phyloP scores from a whole-genome alignment of 1,140 invertebrate species.

The Diuraphis noxia region DNA sequence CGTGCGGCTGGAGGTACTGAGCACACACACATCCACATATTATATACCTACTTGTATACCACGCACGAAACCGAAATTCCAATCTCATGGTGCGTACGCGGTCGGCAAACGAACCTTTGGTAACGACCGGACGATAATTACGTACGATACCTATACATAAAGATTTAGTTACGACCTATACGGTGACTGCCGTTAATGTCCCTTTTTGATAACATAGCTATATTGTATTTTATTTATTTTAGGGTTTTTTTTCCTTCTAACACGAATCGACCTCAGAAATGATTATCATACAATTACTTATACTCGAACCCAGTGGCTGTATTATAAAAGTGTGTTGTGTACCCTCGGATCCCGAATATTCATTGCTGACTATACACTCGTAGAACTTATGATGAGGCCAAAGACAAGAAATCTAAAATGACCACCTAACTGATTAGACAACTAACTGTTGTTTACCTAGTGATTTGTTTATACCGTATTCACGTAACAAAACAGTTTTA shows the following conservation, averaged over 20 bases:
- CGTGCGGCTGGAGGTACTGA: neutral
- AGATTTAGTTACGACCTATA: neutral
- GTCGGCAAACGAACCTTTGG: neutral
- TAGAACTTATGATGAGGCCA: too few relatives aligned
- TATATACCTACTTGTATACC: neutral
- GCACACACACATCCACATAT: neutral
- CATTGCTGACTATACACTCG: too few relatives aligned
- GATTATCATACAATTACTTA: too few relatives aligned
- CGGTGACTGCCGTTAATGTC: neutral
- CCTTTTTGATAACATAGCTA: neutral
- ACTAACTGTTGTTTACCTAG: neutral
- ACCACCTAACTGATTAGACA: neutral
- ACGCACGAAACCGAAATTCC: neutral
- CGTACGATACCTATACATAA: neutral
- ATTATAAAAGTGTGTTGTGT: too few relatives aligned
- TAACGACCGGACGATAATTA: neutral
- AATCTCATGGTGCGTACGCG: neutral
- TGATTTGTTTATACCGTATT: too few relatives aligned
- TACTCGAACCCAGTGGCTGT: too few relatives aligned
- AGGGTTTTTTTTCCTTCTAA: neutral
- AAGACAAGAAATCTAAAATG: too few relatives aligned
- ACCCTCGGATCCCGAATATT: too few relatives aligned
- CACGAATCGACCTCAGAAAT: neutral
- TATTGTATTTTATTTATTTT: conserved; percentile 3
- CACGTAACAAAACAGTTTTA: too few relatives aligned